Percentiles rank a stretch among this genome's conserved stretches.
Conservation (phyloP, 2,888 invertebrate genomes). For the Anoncus sp. region DNA sequence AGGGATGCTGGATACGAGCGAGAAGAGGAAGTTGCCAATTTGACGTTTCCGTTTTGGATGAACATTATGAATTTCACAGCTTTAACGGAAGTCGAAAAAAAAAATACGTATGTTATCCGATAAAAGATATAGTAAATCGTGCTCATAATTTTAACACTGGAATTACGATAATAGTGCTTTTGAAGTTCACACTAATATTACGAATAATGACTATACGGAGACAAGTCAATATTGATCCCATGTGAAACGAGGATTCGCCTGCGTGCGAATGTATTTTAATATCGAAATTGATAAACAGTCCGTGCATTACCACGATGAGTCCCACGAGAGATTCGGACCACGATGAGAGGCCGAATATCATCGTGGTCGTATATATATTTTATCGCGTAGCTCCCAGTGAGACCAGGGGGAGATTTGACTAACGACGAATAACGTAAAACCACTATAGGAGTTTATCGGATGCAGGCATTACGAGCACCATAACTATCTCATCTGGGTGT, state of each 20-base stretch:
- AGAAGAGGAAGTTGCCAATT: slow-evolving; percentile 9
- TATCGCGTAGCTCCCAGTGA: slow-evolving; percentile 12
- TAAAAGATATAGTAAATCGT: no score
- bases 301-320: slow-evolving; percentile 34
- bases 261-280: slow-evolving; percentile 45
- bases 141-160: no score
- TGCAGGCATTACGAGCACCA: not conserved
- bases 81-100: not conserved
- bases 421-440: not conserved
- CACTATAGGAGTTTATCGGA: slow-evolving; percentile 15
- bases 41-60: not conserved
- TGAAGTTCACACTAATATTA: no score
- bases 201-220: no score
- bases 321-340: slow-evolving; percentile 28
- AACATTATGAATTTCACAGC: not conserved
- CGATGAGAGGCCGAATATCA: slow-evolving; percentile 35
- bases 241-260: slow-evolving; percentile 1
- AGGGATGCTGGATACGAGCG: not conserved
- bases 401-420: slow-evolving; percentile 24
- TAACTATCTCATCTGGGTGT: not conserved
- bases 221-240: not conserved
- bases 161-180: no score
- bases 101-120: no score
- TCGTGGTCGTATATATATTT: slow-evolving; percentile 44
- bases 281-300: slow-evolving; percentile 55